A percentile compares a stretch with the other conserved stretches of the same genome.
Conservation (phyloP, 2,113 vertebrate genomes). For the Empidonax traillii region DNA sequence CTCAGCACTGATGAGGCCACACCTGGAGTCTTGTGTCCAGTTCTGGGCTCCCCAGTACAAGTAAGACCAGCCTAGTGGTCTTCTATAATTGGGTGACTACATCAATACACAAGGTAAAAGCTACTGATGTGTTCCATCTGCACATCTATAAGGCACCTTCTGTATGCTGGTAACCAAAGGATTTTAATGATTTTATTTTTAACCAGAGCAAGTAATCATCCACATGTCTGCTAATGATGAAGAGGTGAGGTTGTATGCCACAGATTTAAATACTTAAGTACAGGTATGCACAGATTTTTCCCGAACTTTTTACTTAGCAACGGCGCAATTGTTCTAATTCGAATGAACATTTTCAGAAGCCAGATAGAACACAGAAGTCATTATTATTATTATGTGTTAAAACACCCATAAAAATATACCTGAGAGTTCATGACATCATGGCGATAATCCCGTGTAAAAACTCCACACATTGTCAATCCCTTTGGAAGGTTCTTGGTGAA, state of each 20-base stretch:
- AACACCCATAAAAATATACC: slow-evolving; percentile 29
- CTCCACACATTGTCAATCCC: slow-evolving; percentile 52
- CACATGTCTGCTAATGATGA: background rate
- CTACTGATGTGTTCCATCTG: background rate
- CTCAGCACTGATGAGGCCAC: background rate
- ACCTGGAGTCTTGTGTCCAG: background rate
- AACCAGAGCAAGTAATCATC: background rate
- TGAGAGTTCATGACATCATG: slow-evolving; percentile 61
- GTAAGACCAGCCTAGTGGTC: background rate
- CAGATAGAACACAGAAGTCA: background rate
- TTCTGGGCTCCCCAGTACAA: background rate
- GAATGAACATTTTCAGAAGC: background rate
- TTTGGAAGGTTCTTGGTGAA: slow-evolving; percentile 62
- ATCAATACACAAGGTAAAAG: background rate
- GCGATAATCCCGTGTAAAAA: slow-evolving; percentile 67
- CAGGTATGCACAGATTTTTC: background rate
- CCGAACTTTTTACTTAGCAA: background rate
- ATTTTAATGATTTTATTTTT: background rate
- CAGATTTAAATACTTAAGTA: background rate
- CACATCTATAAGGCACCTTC: background rate
- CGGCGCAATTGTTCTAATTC: background rate
- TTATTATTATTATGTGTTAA: background rate
- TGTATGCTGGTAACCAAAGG: background rate
- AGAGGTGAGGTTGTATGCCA: background rate
- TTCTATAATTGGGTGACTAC: background rate